Percentiles rank a stretch among this genome's conserved stretches.
phyloP scores from a whole-genome alignment of 2,797 vertebrate species.

The Rallus crepitans region DNA sequence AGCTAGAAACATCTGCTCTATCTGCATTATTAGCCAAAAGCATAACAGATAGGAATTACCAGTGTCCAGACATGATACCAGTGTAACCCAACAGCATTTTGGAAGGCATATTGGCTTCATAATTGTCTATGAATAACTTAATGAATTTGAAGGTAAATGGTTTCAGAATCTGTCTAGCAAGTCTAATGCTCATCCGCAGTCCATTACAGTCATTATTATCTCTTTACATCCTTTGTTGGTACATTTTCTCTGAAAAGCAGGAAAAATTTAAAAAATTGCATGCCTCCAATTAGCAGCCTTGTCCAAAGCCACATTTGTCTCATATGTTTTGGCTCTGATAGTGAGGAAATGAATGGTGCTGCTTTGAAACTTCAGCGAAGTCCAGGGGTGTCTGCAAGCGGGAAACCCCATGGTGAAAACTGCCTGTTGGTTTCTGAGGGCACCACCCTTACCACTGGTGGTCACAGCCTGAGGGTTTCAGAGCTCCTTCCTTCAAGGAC shows the following conservation, averaged over 20 bases:
- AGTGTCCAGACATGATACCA: neutral
- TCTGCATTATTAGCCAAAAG: neutral
- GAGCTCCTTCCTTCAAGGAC: neutral
- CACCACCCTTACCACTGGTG: fast-evolving
- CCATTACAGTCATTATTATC: neutral
- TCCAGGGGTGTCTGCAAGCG: neutral
- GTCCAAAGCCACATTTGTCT: neutral
- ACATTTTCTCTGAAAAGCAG: neutral
- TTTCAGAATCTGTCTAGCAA: neutral
- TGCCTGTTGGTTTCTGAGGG: neutral
- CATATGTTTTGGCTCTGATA: fast-evolving
- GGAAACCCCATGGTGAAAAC: neutral
- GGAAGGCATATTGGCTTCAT: neutral
- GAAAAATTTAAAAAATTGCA: neutral
- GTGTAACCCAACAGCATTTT: neutral
- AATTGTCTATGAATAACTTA: neutral
- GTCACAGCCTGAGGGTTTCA: neutral
- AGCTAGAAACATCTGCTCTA: neutral
- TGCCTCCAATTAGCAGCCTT: neutral
- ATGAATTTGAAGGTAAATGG: neutral
- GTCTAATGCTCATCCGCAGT: neutral
- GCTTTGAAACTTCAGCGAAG: neutral
- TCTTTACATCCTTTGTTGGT: neutral
- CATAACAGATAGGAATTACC: neutral
- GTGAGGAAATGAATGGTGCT: neutral